Conservation (phyloP, 2,797 vertebrate genomes). For the Orientallactaga sibirica region DNA sequence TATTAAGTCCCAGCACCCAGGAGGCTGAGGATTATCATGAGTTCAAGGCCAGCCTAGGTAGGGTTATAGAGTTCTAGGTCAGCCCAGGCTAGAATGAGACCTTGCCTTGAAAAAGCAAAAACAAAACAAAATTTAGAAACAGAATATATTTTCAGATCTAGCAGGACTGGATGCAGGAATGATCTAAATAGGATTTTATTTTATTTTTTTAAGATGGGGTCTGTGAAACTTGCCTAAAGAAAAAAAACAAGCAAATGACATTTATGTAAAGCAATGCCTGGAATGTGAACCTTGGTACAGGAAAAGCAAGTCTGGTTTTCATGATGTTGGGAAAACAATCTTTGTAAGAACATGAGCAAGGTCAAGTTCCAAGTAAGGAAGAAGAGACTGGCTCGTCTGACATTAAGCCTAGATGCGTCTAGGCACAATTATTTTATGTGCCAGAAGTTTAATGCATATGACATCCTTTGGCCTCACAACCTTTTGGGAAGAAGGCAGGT, state of each 20-base stretch:
- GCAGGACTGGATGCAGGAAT: background rate
- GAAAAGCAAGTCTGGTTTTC: constrained; percentile 4
- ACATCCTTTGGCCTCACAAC: background rate
- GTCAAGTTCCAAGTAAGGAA: background rate
- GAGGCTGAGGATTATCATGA: background rate
- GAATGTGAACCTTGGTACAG: background rate
- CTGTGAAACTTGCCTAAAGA: constrained; percentile 13
- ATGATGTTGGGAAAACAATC: background rate
- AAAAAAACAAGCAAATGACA: constrained; percentile 39
- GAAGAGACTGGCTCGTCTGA: background rate
- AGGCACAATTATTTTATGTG: background rate
- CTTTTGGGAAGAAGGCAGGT: background rate
- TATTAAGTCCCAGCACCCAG: background rate
- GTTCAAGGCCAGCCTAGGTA: too few relatives aligned
- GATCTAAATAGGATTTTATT: background rate
- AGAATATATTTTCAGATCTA: background rate
- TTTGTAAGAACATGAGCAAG: background rate
- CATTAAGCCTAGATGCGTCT: background rate
- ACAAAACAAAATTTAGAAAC: background rate
- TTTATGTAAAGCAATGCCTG: background rate
- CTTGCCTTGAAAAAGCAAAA: background rate
- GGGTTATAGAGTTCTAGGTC: background rate
- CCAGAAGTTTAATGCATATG: background rate
- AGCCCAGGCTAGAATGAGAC: background rate
- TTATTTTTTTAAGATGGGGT: background rate